These are phyloP conservation scores for Guaruba guarouba DNA, from an alignment of 2,113 vertebrate species.

Conservation along the genomic window DNA sequence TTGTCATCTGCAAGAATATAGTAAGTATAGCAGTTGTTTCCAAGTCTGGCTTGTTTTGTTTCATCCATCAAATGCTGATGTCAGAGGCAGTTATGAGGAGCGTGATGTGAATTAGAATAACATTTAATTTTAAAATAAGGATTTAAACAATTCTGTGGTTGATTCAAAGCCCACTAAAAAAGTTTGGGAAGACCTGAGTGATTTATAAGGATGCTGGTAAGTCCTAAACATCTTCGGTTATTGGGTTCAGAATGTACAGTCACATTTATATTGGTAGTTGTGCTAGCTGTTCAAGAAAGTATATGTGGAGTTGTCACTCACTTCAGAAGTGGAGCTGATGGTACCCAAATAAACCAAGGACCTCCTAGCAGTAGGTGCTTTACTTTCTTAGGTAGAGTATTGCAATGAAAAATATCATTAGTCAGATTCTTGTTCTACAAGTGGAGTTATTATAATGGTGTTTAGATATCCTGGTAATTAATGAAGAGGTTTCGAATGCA, in stretches of 20 bases:
- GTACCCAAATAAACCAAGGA: not conserved
- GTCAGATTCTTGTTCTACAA: not conserved
- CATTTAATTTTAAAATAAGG: not conserved
- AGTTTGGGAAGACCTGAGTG: not conserved
- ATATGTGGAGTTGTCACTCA: not conserved
- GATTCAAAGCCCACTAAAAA: not conserved
- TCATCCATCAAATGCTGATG: not conserved
- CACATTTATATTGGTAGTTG: not conserved
- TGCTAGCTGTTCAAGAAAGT: not conserved
- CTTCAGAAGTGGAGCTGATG: not conserved
- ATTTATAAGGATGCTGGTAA: not conserved
- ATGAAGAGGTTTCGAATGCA: conserved; percentile 36
- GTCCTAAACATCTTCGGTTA: not conserved
- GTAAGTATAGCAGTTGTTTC: not conserved
- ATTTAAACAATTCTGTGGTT: not conserved
- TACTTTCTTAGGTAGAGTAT: not conserved
- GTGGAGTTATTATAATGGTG: conserved; percentile 14
- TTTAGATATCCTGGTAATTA: conserved; percentile 49
- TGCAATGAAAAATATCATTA: not conserved
- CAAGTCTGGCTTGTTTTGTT: not conserved
- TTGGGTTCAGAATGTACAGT: not conserved
- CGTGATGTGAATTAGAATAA: not conserved
- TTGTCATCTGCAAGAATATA: not conserved
- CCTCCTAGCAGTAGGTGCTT: not conserved
- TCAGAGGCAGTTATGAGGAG: not conserved